Percentiles rank a stretch among this genome's conserved stretches.
Conservation (phyloP, 2,113 vertebrate species). For the Podarcis raffonei region DNA sequence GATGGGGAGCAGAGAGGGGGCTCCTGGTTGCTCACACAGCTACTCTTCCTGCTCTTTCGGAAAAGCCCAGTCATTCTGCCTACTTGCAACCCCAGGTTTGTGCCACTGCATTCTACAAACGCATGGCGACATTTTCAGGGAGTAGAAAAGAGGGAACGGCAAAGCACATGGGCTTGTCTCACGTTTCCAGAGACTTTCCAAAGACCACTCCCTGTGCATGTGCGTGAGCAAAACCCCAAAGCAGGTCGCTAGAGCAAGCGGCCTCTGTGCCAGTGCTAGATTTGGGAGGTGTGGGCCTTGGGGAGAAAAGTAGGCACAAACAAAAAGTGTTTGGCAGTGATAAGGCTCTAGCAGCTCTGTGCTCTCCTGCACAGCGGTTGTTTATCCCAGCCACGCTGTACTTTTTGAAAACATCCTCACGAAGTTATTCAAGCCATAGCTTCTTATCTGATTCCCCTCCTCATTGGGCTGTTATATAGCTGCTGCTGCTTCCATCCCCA, state of each 20-base stretch:
- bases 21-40: background rate
- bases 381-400: conserved; percentile 12
- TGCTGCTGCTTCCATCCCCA: background rate
- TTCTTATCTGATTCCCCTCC: conserved; percentile 2
- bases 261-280: background rate
- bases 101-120: background rate
- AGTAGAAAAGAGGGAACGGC: background rate
- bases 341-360: background rate
- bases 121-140: background rate
- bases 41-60: background rate
- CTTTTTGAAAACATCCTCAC: conserved; percentile 9
- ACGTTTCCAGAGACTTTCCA: background rate
- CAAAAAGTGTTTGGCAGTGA: conserved; percentile 18
- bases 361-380: background rate
- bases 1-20: no score
- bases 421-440: background rate
- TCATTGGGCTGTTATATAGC: conserved; percentile 1
- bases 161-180: background rate
- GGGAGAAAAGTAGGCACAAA: conserved; percentile 10
- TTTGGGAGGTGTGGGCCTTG: background rate
- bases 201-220: background rate
- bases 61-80: background rate
- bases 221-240: background rate
- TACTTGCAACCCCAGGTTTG: background rate
- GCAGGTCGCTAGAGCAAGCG: background rate